Evolutionary conservation across 2,113 vertebrate species (phyloP), one percentile per base, ranked within the genome.

Genomic region (Pygoscelis antarcticus): DNA sequence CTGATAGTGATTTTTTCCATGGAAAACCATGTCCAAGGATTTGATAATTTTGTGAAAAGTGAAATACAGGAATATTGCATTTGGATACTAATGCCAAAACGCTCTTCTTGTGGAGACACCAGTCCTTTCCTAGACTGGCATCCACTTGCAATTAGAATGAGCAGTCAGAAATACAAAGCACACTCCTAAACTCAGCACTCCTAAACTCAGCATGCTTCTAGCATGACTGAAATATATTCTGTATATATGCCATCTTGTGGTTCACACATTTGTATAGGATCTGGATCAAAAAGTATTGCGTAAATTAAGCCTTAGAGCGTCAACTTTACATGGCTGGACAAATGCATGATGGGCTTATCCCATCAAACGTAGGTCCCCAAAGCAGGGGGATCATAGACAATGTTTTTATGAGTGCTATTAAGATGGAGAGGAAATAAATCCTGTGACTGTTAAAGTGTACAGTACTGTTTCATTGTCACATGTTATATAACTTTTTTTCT

Each of bases 311-410:
- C 25, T 61, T 62, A 32, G 29, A 74, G 1, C 77, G 62, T 46
- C 15, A 57, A 52, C 29, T 22, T 84, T 65, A 84, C 11, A 27
- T 38, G 52, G 26, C 21, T 83, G 38, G 40, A 55, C 72, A 96
- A 89, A 85, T 68, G 38, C 52, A 71, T 91, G 93, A 84, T 87
- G 60, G 57, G n/a, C 27, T 94, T 93, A 89, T 89, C 18, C n/a
- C 22, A 66, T 40, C 30, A 88, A 72, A 84, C 2, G 0, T 32
- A 70, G 52, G 40, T 71, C 10, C 66, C 11, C 54, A 87, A 42
- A 87, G 38, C 38, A 47, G 47, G 3, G 20, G 16, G 32, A 91
- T 96, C 79, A 84, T 30, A 71, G 32, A 15, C 16, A 78, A 34
- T 21, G 11, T 18, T 82, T 89, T 75, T 87, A 51, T 55, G n/a